These are phyloP conservation scores for Recurvirostra avosetta DNA, from an alignment of 2,113 vertebrate species.

Conservation along the genomic window DNA sequence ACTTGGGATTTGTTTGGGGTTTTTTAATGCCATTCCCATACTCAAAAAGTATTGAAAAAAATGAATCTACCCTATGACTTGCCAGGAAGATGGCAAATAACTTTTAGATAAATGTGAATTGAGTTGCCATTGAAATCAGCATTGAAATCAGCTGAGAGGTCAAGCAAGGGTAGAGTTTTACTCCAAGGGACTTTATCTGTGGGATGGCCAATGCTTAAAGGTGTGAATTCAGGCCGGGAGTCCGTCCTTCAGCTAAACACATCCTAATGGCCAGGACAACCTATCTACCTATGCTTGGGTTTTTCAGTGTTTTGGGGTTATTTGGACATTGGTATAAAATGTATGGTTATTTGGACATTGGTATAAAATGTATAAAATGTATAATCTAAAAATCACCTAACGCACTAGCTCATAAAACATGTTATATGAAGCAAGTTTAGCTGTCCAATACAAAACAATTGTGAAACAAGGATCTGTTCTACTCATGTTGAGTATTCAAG, in stretches of 20 bases:
- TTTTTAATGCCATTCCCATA: neutral
- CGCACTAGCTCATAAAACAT: neutral
- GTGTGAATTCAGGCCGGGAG: rapidly evolving
- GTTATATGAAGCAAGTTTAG: neutral
- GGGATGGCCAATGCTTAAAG: neutral
- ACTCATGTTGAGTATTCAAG: neutral
- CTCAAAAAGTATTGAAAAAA: neutral
- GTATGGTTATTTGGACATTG: neutral
- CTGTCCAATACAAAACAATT: neutral
- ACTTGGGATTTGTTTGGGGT: neutral
- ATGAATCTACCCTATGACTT: neutral
- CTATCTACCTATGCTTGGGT: neutral
- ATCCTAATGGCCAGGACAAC: neutral
- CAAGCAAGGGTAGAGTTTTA: neutral
- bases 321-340: neutral
- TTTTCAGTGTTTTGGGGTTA: neutral
- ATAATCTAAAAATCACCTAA: neutral
- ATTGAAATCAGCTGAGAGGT: neutral
- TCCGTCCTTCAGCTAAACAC: neutral
- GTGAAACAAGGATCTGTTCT: neutral
- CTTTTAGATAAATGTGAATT: neutral
- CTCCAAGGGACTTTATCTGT: neutral
- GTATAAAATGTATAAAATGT: neutral
- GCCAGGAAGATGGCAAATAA: neutral
- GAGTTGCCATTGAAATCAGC: neutral